A percentile compares a stretch with the other conserved stretches of the same genome.
These are phyloP conservation scores for Aphaenogaster ashmeadi DNA, from an alignment of 1,140 invertebrate species.

Conservation along the genomic window DNA sequence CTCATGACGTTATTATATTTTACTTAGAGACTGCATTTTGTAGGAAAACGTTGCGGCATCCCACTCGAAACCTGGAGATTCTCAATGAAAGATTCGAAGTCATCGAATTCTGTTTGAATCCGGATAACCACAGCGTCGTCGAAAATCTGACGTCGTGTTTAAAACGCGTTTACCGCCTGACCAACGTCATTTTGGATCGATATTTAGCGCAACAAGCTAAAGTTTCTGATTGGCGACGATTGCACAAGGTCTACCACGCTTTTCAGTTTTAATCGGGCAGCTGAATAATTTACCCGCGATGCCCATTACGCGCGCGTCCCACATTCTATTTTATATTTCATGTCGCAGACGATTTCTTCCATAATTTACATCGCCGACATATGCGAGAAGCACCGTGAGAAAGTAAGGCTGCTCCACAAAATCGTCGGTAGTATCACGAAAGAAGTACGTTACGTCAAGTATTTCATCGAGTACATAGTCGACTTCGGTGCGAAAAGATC, in stretches of 20 bases:
- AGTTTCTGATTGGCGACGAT: constrained; percentile 90
- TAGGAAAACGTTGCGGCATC: constrained; percentile 89
- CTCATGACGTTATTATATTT: neutral
- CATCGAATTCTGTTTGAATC: constrained; percentile 89
- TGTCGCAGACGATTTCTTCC: constrained; percentile 89
- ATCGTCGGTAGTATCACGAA: constrained; percentile 87
- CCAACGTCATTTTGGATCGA: constrained; percentile 78
- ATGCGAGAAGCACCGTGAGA: constrained; percentile 85
- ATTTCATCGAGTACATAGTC: constrained; percentile 88
- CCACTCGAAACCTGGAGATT: constrained; percentile 87
- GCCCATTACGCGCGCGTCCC: neutral
- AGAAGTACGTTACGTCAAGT: constrained; percentile 88
- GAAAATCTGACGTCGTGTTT: constrained; percentile 88
- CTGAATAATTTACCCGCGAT: neutral
- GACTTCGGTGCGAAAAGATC: constrained; percentile 90
- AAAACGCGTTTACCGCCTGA: constrained; percentile 88
- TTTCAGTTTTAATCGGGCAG: constrained; percentile 34
- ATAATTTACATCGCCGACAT: constrained; percentile 90
- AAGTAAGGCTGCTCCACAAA: constrained; percentile 88
- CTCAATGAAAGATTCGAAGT: constrained; percentile 89
- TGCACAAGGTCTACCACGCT: constrained; percentile 87
- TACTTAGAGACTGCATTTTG: constrained; percentile 21
- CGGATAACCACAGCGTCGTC: constrained; percentile 88
- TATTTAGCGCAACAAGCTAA: constrained; percentile 88
- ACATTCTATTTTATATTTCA: constrained; percentile 56